phyloP scores from a whole-genome alignment of 2,797 vertebrate genomes.

The Clarias platycephalus region DNA sequence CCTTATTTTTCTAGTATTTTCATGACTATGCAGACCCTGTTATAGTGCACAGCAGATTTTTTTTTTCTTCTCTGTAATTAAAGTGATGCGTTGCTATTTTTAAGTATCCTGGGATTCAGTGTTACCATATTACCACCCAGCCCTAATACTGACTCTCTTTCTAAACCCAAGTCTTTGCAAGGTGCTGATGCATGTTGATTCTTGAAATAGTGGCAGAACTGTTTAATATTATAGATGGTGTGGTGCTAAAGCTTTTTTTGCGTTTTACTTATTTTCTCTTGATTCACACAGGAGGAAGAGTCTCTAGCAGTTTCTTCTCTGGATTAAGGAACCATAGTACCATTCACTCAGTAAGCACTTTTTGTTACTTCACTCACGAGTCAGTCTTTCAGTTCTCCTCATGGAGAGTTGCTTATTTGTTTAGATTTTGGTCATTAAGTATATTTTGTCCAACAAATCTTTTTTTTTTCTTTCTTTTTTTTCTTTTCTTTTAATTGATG shows the following conservation, averaged over 20 bases:
- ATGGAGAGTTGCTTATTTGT: background rate
- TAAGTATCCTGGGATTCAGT: too few species aligned
- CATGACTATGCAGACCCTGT: too few species aligned
- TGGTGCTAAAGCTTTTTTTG: background rate
- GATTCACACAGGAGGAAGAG: constrained; percentile 70
- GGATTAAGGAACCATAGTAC: constrained; percentile 74
- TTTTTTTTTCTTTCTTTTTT: too few species aligned
- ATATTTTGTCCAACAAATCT: background rate
- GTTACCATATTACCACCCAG: too few species aligned
- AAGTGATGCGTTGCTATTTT: too few species aligned
- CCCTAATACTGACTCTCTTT: background rate
- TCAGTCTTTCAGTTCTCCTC: background rate
- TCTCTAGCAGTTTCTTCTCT: constrained; percentile 78
- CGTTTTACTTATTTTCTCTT: constrained; percentile 24
- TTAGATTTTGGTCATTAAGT: background rate
- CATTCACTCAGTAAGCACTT: constrained; percentile 69
- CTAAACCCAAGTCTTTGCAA: background rate
- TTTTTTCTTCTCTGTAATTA: too few species aligned
- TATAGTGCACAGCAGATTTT: too few species aligned
- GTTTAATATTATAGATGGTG: background rate
- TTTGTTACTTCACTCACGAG: background rate
- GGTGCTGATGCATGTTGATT: background rate
- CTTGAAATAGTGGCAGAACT: background rate
- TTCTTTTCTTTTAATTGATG: constrained; percentile 17
- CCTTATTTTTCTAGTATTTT: too few species aligned